phyloP scores from a whole-genome alignment of 2,888 invertebrate genomes.

The Tinea trinotella region DNA sequence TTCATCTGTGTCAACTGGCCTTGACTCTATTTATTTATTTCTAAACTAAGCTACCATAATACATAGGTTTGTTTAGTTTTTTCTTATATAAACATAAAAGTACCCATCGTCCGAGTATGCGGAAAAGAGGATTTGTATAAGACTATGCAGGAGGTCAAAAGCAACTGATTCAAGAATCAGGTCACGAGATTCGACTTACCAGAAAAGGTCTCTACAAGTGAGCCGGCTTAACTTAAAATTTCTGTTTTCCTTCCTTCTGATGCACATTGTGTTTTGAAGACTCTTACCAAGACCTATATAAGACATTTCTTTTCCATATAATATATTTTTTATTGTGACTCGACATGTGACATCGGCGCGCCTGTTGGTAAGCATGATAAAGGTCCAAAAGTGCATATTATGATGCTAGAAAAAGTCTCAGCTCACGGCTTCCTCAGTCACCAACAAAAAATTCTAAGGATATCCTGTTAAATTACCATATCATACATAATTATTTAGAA shows the following conservation, averaged over 20 bases:
- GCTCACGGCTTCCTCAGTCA: too few relatives aligned
- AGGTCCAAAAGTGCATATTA: too few relatives aligned
- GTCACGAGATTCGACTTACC: conserved; percentile 17
- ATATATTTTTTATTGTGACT: too few relatives aligned
- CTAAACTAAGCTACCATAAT: too few relatives aligned
- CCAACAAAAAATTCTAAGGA: too few relatives aligned
- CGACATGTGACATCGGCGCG: too few relatives aligned
- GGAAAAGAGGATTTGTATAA: conserved; percentile 41
- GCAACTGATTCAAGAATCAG: conserved; percentile 25
- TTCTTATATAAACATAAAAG: neutral
- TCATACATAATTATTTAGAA: too few relatives aligned
- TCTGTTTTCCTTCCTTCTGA: conserved; percentile 13
- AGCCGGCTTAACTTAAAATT: conserved; percentile 19
- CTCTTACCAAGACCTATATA: conserved; percentile 13
- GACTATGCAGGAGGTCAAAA: conserved; percentile 37
- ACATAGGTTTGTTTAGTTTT: neutral
- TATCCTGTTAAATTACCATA: too few relatives aligned
- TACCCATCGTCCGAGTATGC: conserved; percentile 26
- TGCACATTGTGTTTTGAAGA: conserved; percentile 17
- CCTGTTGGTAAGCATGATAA: too few relatives aligned
- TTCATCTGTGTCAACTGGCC: too few relatives aligned
- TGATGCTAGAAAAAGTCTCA: too few relatives aligned
- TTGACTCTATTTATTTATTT: too few relatives aligned
- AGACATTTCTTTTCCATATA: neutral
- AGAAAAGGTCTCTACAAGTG: conserved; percentile 15